phyloP scores from a whole-genome alignment of 2,888 invertebrate species.

The Zootermopsis nevadensis region DNA sequence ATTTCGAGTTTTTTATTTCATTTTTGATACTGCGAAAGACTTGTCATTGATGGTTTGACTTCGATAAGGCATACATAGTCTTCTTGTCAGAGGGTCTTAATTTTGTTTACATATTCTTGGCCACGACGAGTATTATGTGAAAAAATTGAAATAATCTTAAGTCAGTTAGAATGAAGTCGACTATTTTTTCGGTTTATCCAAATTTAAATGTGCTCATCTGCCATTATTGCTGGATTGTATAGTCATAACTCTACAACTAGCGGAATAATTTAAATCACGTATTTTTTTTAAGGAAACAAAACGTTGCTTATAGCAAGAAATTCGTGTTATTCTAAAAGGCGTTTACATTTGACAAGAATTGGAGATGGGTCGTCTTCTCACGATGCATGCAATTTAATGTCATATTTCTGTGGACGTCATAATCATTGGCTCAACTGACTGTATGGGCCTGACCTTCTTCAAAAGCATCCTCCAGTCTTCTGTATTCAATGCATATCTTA shows the following conservation, averaged over 20 bases:
- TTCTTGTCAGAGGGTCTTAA: constrained; percentile 35
- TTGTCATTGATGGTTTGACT: constrained; percentile 4
- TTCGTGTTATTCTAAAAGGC: not conserved
- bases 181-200: constrained; percentile 17
- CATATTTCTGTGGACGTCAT: too few species aligned
- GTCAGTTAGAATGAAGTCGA: not conserved
- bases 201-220: not conserved
- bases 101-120: constrained; percentile 37
- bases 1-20: constrained; percentile 1
- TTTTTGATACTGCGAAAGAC: constrained; percentile 25
- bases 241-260: constrained; percentile 16
- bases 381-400: too few species aligned
- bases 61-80: not conserved
- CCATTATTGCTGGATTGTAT: constrained; percentile 27
- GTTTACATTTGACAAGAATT: not conserved
- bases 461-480: too few species aligned
- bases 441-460: too few species aligned
- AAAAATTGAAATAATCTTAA: constrained; percentile 16
- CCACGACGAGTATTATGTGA: not conserved
- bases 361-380: too few species aligned
- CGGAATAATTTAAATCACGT: constrained; percentile 1
- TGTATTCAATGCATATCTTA: too few species aligned
- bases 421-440: too few species aligned
- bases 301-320: not conserved
- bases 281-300: not conserved